Conservation (phyloP, 2,797 vertebrate species). For the Huso huso region DNA sequence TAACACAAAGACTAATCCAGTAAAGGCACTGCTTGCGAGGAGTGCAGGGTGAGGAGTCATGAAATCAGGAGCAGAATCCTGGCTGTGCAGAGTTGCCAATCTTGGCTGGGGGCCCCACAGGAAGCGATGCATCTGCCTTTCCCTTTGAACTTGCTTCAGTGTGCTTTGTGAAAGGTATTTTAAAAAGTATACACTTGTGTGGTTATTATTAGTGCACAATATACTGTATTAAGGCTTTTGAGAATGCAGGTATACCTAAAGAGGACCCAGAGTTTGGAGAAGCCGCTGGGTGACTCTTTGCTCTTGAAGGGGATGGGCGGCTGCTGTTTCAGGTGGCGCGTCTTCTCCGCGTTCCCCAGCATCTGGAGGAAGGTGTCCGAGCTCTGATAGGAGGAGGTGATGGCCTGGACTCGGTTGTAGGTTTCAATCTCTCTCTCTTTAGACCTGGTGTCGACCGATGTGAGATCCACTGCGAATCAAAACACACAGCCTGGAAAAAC, state of each 20-base stretch:
- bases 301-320: constrained; percentile 79
- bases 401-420: constrained; percentile 74
- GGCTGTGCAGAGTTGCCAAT: too few species aligned
- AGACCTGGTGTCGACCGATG: constrained; percentile 85
- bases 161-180: too few species aligned
- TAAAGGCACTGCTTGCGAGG: too few species aligned
- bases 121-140: too few species aligned
- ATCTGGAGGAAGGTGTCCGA: constrained; percentile 65
- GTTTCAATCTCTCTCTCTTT: constrained; percentile 81
- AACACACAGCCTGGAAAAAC: not conserved
- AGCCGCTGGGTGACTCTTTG: constrained; percentile 67
- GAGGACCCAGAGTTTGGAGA: constrained; percentile 71
- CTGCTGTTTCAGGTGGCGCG: constrained; percentile 51
- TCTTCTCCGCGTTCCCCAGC: constrained; percentile 57
- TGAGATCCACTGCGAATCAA: constrained; percentile 75
- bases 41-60: too few species aligned
- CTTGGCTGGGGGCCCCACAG: too few species aligned
- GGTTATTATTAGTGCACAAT: not conserved
- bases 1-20: too few species aligned
- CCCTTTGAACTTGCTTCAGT: too few species aligned
- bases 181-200: too few species aligned
- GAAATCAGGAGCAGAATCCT: too few species aligned
- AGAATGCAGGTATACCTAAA: constrained; percentile 61
- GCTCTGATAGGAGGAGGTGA: constrained; percentile 68
- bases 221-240: not conserved